Base-by-base conservation (phyloP, 2,797 vertebrate species). In the Harpagifer antarcticus region DNA sequence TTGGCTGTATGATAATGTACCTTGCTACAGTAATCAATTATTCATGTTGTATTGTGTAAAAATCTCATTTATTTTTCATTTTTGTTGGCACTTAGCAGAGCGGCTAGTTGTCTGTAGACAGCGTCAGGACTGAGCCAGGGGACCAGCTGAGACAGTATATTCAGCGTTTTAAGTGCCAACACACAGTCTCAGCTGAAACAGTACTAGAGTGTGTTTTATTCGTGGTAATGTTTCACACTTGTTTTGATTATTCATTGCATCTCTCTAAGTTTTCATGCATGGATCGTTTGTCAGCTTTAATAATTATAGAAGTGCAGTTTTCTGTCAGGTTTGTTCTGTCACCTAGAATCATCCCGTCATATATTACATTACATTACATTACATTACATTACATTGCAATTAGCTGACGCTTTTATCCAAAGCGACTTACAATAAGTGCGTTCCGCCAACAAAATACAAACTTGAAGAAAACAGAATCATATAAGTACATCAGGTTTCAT, bases 61-160 rank as follows among this genome's bases (percentile, higher is more conserved):
- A 86, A 76, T 81, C 71, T 85, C 68, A 83, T 89, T 78, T 84
- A 82, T 85, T 78, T 87, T 87, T 86, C 68, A 82, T 86, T 77
- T 74, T 72, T 68, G 72, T 74, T 76, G 78, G 80, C 88, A 77
- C 83, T 83, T 69, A 73, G 69, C 71, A 71, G 67, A 74, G 37
- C 23, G 31, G 71, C 62, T 49, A 54, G 70, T 84, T 79, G 82
- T 75, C 64, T 14, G 61, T 58, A 33, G 63, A 75, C 62, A 40
- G 55, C 2, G 7, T 16, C 72, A 62, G 56, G 59, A 50, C 57
- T 0, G 43, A 70, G 70, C 45, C 40, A 45, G 43, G 49, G 42
- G 61, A 59, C 10, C 47, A 27, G 67, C 72, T 75, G 61, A 79
- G 71, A 50, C 49, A 66, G 16, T 56, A 14, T 66, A 16, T 59